A percentile compares a stretch with the other conserved stretches of the same genome.
These are phyloP conservation scores for Cassiopea xamachana DNA, from an alignment of 30 jellyfish, hydroid and myxozoan species.

Conservation along the genomic window DNA sequence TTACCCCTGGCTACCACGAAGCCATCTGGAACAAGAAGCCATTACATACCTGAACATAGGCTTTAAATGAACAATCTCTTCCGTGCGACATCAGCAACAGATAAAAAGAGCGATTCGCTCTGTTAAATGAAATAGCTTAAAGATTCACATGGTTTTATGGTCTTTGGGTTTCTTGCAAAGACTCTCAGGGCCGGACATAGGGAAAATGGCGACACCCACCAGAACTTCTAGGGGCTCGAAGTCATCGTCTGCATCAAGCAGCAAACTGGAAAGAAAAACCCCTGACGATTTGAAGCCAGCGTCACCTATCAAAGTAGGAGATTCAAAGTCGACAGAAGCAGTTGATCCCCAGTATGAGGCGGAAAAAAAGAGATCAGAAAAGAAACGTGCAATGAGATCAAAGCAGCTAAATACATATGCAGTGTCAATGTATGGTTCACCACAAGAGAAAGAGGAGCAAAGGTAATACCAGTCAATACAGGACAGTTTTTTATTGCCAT, in stretches of 20 bases:
- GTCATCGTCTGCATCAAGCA: background rate
- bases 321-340: conserved; percentile 58
- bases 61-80: too few relatives aligned
- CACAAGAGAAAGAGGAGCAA: conserved; percentile 68
- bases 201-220: background rate
- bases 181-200: background rate
- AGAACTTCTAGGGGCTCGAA: background rate
- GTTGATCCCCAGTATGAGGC: conserved; percentile 63
- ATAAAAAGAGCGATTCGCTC: too few relatives aligned
- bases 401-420: conserved; percentile 44
- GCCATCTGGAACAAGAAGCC: conserved; percentile 23
- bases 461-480: conserved; percentile 29
- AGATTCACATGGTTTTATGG: background rate
- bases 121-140: too few relatives aligned
- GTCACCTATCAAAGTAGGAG: conserved; percentile 17
- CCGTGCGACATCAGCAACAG: too few relatives aligned
- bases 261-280: background rate
- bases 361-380: conserved; percentile 51
- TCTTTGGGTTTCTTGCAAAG: background rate
- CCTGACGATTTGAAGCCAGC: background rate
- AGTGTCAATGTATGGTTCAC: conserved; percentile 73
- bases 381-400: conserved; percentile 68
- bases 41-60: background rate
- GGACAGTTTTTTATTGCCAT: too few relatives aligned
- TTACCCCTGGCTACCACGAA: conserved; percentile 26